A percentile compares a stretch with the other conserved stretches of the same genome.
These are phyloP conservation scores for Somateria mollissima DNA, from an alignment of 2,797 vertebrate genomes.

Conservation along the genomic window DNA sequence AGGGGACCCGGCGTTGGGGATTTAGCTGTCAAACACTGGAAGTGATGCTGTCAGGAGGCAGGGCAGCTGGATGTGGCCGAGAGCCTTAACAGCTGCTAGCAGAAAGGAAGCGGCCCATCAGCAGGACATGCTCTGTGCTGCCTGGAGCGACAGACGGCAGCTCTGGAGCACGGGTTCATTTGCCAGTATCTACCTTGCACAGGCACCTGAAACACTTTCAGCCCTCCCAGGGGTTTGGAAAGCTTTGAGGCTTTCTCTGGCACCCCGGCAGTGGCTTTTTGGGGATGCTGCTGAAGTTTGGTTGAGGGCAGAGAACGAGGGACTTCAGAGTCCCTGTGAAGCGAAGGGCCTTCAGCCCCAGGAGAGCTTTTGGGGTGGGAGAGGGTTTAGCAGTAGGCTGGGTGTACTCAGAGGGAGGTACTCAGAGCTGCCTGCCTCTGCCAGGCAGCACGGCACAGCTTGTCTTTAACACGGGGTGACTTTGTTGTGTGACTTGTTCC, in stretches of 20 bases:
- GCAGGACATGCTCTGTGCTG: background rate
- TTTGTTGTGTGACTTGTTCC: background rate
- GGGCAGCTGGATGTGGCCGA: constrained; percentile 77
- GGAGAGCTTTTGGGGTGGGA: rapidly evolving
- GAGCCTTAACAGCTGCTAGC: constrained; percentile 70
- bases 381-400: background rate
- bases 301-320: background rate
- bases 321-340: too few species aligned
- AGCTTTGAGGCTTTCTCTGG: background rate
- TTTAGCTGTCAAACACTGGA: constrained; percentile 81
- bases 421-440: background rate
- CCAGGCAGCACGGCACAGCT: background rate
- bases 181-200: background rate
- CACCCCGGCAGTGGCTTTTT: background rate
- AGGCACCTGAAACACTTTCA: background rate
- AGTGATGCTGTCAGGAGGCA: constrained; percentile 74
- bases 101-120: constrained; percentile 50
- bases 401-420: background rate
- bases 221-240: background rate
- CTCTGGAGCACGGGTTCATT: background rate
- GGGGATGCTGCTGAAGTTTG: background rate
- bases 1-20: constrained; percentile 40
- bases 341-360: background rate
- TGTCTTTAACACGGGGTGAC: background rate
- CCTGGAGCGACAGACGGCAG: constrained; percentile 11